Evolutionary conservation across 2,113 vertebrate genomes (phyloP).

Genomic region (Cranoglanis bouderius): DNA sequence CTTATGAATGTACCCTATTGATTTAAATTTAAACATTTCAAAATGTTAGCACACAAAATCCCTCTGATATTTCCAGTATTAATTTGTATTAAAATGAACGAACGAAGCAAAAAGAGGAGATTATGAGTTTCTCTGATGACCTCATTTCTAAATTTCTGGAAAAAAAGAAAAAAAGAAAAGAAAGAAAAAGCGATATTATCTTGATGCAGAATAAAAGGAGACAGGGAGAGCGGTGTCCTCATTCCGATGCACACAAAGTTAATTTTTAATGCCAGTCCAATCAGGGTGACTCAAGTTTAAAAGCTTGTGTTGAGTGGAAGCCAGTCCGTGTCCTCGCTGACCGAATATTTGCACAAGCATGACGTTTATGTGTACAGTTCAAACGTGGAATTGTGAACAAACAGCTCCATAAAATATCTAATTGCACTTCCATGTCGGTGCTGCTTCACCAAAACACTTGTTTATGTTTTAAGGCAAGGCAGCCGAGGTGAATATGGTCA

Average conservation of each 20-base stretch:
- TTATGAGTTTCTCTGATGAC: too few relatives aligned
- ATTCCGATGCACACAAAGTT: not conserved
- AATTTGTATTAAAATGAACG: too few relatives aligned
- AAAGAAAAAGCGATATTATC: not conserved
- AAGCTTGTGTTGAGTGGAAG: not conserved
- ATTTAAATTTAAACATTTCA: too few relatives aligned
- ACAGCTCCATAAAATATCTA: not conserved
- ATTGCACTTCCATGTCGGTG: not conserved
- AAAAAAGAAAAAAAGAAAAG: not conserved
- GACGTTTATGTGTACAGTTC: not conserved
- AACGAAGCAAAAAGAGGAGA: too few relatives aligned
- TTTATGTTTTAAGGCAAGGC: not conserved
- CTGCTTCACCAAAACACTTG: not conserved
- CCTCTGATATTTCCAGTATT: too few relatives aligned
- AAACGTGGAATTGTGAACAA: not conserved
- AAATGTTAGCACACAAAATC: too few relatives aligned
- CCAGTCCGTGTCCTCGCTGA: not conserved
- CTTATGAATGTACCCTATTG: too few relatives aligned
- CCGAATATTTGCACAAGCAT: slow-evolving; percentile 26
- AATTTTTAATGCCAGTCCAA: slow-evolving; percentile 21
- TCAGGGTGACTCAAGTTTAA: slow-evolving; percentile 27
- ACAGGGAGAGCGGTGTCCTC: not conserved
- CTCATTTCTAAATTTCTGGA: not conserved
- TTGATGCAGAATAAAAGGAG: not conserved
- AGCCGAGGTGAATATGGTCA: not conserved